Evolutionary conservation across 2,113 vertebrate genomes (phyloP), one percentile per base, ranked within the genome.

Genomic region (Dunckerocampus dactyliophorus): DNA sequence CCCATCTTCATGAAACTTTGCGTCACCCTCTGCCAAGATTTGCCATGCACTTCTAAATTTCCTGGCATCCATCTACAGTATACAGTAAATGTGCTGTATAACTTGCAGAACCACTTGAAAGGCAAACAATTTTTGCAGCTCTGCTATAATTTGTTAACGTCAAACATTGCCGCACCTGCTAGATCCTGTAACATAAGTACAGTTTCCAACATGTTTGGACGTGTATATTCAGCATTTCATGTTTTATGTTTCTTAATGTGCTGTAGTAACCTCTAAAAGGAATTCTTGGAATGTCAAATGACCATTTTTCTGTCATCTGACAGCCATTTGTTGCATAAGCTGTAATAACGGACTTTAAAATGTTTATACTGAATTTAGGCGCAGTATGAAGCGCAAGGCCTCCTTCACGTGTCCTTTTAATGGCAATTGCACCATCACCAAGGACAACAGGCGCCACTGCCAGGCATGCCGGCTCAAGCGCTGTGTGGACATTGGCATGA

Each of bases 401-500:
- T 81, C 82, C 59, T 99, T 98, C 87, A 96, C 93, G 0, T 99
- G 96, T 62, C 96, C 96, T 16, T 99, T 99, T 88, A 97, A 83
- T 0, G 91, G 93, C 6, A 93, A 92, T 84, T 99, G 96, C 81
- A 92, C 86, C 71, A 99, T 99, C 90, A 99, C 96, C 89, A 98
- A 97, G 89, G 96, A 99, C 88, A 99, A 99, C 91, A 90, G 96
- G 58, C 91, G 96, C 42, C 96, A 99, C 86, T 99, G 96, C 91
- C 96, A 99, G 88, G 92, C 96, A 37, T 99, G 96, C 71, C 87
- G 96, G 15, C 94, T 99, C 65, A 95, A 95, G 64, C 95, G 95
- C 82, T 99, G 96, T 1, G 81, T 97, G 88, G 94, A 95, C 89
- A 97, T 98, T 1, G 96, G 96, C 74, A 98, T 99, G 96, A 98